Percentiles rank a stretch among this genome's conserved stretches.
Evolutionary conservation across 2,888 invertebrate species (phyloP).

Genomic region (Aporophyla nigra): DNA sequence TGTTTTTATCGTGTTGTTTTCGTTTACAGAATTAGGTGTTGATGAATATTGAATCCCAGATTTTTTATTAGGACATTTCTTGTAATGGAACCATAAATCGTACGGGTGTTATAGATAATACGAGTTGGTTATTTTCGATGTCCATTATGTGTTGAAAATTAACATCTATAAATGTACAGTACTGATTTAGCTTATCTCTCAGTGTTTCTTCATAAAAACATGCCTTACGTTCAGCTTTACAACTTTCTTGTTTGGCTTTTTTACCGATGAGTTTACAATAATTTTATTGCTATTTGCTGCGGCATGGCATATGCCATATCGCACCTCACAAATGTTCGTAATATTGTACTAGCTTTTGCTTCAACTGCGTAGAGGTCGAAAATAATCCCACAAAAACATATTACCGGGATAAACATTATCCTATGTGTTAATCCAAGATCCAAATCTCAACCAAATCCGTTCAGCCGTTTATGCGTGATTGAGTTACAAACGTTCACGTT

Average conservation of each 20-base stretch:
- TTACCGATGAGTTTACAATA: not conserved
- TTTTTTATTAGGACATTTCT: conserved; percentile 20
- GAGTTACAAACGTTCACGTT: too few species aligned
- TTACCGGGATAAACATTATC: too few species aligned
- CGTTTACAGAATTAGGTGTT: conserved; percentile 40
- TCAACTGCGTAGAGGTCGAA: too few species aligned
- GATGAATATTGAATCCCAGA: conserved; percentile 29
- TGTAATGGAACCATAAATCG: not conserved
- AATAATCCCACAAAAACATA: too few species aligned
- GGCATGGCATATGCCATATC: not conserved
- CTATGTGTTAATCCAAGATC: too few species aligned
- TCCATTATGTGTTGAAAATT: not conserved
- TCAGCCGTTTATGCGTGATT: too few species aligned
- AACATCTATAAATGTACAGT: not conserved
- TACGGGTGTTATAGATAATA: not conserved
- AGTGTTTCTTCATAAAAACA: not conserved
- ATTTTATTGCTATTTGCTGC: conserved; percentile 7
- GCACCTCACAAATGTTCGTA: not conserved
- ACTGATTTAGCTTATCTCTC: not conserved
- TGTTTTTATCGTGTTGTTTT: conserved; percentile 52
- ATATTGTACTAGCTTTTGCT: not conserved
- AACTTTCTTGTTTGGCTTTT: not conserved
- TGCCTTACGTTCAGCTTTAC: not conserved
- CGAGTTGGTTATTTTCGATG: not conserved
- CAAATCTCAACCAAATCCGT: too few species aligned